Evolutionary conservation across 30 jellyfish, hydroid and myxozoan species (phyloP).

Genomic region (Haliclystus octoradiatus): DNA sequence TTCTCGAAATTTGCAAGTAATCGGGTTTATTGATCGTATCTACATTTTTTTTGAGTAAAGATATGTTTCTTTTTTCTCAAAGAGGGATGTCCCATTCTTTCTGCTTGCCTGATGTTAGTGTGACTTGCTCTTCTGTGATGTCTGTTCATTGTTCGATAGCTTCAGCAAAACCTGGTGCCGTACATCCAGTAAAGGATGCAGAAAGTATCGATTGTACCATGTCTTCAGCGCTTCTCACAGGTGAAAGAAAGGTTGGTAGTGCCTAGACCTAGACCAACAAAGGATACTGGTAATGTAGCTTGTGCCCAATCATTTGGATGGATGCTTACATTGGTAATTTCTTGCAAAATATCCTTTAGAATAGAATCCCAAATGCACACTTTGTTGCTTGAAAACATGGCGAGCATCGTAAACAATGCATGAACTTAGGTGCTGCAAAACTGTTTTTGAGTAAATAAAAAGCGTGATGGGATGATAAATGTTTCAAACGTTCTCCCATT

Average conservation of each 20-base stretch:
- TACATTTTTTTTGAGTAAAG: no score
- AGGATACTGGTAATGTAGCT: not conserved
- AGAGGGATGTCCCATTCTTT: no score
- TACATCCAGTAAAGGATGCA: not conserved
- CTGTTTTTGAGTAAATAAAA: not conserved
- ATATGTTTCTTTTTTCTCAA: no score
- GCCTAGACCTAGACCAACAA: no score
- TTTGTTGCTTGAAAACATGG: not conserved
- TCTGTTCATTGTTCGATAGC: no score
- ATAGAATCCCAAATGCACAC: not conserved
- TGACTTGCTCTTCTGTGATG: no score
- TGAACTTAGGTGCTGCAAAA: not conserved
- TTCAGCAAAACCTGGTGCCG: no score
- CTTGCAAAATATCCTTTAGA: not conserved
- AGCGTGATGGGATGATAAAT: not conserved
- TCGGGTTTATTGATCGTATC: no score
- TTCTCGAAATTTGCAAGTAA: no score
- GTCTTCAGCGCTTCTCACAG: not conserved
- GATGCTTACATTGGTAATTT: not conserved
- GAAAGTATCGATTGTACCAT: not conserved
- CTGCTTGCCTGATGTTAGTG: no score
- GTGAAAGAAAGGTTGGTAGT: not conserved
- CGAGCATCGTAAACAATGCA: not conserved
- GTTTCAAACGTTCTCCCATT: no score
- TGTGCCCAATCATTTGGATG: not conserved